Evolutionary conservation across 2,113 vertebrate species (phyloP), one percentile per base, ranked within the genome.

Genomic region (Corythaeola cristata): DNA sequence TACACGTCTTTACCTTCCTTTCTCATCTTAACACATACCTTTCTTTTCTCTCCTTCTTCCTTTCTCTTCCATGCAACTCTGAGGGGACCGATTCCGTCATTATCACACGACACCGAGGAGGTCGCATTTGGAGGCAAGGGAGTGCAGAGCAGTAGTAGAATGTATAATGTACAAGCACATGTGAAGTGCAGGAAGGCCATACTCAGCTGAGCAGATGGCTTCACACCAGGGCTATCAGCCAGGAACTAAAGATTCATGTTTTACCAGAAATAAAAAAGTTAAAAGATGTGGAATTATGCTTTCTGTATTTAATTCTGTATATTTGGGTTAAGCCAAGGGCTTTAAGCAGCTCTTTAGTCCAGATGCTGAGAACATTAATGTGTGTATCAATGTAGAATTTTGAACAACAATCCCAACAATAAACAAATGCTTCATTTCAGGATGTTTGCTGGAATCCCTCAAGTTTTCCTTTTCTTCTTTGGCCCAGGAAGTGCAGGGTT

Each of bases 111-210:
- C 52, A 33, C 5, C 56, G 60, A 22, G 1, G 8, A 49, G 21
- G 23, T 12, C 1, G 0, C 37, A 28, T 0, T 1, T 0, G 26
- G 60, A 80, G 39, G 18, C 45, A 21, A 19, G 30, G 44, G 15
- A 49, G n/a, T 16, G 37, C 79, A 93, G 72, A 77, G 33, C 50
- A 37, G 30, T 17, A 14, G 5, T 2, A 3, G 14, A 7, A 35
- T 1, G 9, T 16, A 5, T 15, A 27, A 49, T 8, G 21, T 16
- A 23, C 2, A 0, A 10, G 0, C 44, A 30, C 1, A 1, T 19
- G 37, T 59, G 37, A 33, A 68, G 53, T 27, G 41, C 63, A 32
- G 11, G 50, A 66, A 89, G 21, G 49, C 27, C 0, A 0, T 14
- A 33, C 33, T 76, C 66, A 64, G 45, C 49, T 73, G 41, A 83